A percentile compares a stretch with the other conserved stretches of the same genome.
phyloP scores from a whole-genome alignment of 2,113 vertebrate species.

The Nasalis larvatus region DNA sequence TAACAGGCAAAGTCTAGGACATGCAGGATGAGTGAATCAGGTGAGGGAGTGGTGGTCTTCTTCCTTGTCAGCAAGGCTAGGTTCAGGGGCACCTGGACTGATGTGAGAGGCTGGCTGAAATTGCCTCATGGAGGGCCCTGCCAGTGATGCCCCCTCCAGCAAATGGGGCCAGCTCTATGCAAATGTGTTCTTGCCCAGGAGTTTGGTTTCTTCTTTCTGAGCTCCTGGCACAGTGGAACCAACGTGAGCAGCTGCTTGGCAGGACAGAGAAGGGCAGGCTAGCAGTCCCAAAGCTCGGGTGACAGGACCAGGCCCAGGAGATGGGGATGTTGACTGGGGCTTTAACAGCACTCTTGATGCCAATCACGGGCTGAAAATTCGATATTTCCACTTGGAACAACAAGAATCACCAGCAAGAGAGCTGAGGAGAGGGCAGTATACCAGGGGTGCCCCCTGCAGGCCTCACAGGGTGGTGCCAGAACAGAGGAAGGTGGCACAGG shows the following conservation, averaged over 20 bases:
- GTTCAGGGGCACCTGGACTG: neutral
- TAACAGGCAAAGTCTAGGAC: neutral
- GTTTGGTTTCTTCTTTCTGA: slow-evolving; percentile 63
- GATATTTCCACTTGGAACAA: slow-evolving; percentile 75
- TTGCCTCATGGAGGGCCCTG: neutral
- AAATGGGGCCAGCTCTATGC: slow-evolving; percentile 63
- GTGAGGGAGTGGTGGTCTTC: neutral
- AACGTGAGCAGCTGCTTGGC: slow-evolving; percentile 69
- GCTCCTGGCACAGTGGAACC: slow-evolving; percentile 65
- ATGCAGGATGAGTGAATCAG: neutral
- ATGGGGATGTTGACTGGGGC: slow-evolving; percentile 62
- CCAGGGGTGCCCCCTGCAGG: slow-evolving; percentile 74
- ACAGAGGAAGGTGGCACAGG: neutral
- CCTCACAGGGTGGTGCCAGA: neutral
- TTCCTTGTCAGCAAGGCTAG: neutral
- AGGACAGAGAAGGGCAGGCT: slow-evolving; percentile 63
- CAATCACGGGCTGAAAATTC: slow-evolving; percentile 71
- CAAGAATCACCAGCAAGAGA: slow-evolving; percentile 29
- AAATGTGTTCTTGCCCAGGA: slow-evolving; percentile 50
- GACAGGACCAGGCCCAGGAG: slow-evolving; percentile 70
- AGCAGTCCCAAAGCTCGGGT: slow-evolving; percentile 69
- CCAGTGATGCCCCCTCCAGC: neutral
- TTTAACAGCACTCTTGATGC: slow-evolving; percentile 73
- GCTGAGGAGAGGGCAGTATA: slow-evolving; percentile 5
- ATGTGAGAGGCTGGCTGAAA: neutral